Percentiles rank a stretch among this genome's conserved stretches.
phyloP scores from a whole-genome alignment of 2,888 invertebrate species.

The Bunonema sp. region DNA sequence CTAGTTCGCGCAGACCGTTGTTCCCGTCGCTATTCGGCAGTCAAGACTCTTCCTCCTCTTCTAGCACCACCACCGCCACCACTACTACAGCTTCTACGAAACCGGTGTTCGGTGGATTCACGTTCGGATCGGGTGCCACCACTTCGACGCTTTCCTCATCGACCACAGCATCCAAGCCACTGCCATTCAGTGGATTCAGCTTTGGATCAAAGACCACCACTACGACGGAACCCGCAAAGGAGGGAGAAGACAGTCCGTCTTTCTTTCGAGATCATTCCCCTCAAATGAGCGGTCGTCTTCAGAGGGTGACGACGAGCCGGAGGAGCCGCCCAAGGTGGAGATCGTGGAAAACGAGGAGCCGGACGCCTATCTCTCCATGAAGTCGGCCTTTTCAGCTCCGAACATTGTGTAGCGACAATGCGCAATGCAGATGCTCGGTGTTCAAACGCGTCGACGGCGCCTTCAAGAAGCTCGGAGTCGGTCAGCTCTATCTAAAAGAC shows the following conservation, averaged over 20 bases:
- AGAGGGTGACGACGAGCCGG: too few species aligned
- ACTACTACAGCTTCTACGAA: constrained; percentile 2
- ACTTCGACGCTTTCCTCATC: too few species aligned
- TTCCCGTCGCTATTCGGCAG: too few species aligned
- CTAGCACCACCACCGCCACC: too few species aligned
- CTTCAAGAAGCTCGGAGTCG: constrained; percentile 19
- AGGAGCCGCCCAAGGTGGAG: constrained; percentile 25
- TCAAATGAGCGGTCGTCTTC: too few species aligned
- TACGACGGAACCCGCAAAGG: not conserved
- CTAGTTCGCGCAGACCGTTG: too few species aligned
- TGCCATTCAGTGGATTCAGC: not conserved
- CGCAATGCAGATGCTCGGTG: constrained; percentile 12
- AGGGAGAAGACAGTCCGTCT: not conserved
- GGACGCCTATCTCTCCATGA: constrained; percentile 12
- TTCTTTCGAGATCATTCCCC: too few species aligned
- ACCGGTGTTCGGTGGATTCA: constrained; percentile 9
- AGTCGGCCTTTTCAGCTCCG: constrained; percentile 7
- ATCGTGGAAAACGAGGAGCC: constrained; percentile 17
- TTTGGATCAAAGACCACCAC: not conserved
- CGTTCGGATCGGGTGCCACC: constrained; percentile 11
- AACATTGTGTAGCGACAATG: not conserved
- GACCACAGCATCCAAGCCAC: too few species aligned
- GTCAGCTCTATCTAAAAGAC: constrained; percentile 20
- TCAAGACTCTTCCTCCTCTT: too few species aligned
- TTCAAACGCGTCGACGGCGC: constrained; percentile 17